Percentiles rank a stretch among this genome's conserved stretches.
phyloP scores from a whole-genome alignment of 2,797 vertebrate genomes.

The Cossypha heuglini region DNA sequence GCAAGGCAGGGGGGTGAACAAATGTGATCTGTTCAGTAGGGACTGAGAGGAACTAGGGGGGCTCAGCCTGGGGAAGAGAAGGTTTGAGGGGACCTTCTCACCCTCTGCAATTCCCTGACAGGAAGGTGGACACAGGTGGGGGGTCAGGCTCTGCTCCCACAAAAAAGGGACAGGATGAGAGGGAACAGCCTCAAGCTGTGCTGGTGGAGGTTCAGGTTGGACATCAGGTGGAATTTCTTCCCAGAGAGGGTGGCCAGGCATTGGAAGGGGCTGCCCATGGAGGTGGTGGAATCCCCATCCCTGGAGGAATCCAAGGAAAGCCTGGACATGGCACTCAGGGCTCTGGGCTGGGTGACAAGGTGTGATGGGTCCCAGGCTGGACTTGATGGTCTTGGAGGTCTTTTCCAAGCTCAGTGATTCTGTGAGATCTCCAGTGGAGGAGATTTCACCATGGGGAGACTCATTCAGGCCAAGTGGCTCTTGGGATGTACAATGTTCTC shows the following conservation, averaged over 20 bases:
- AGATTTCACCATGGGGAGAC: background rate
- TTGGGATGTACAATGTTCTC: background rate
- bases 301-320: background rate
- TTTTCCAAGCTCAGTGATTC: background rate
- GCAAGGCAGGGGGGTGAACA: fast-evolving
- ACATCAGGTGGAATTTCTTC: background rate
- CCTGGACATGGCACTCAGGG: background rate
- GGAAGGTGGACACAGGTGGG: background rate
- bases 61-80: background rate
- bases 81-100: background rate
- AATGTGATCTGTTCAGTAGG: background rate
- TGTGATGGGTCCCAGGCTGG: background rate
- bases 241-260: background rate
- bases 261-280: background rate
- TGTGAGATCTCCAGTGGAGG: background rate
- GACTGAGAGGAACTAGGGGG: background rate
- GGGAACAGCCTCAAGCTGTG: fast-evolving
- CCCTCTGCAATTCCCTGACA: background rate
- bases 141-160: background rate
- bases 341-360: background rate
- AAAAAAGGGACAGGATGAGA: background rate
- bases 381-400: background rate
- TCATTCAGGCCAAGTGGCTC: background rate
- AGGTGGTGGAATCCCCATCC: background rate
- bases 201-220: background rate